phyloP scores from a whole-genome alignment of 1,140 invertebrate species.

The Tetramorium simillimum region DNA sequence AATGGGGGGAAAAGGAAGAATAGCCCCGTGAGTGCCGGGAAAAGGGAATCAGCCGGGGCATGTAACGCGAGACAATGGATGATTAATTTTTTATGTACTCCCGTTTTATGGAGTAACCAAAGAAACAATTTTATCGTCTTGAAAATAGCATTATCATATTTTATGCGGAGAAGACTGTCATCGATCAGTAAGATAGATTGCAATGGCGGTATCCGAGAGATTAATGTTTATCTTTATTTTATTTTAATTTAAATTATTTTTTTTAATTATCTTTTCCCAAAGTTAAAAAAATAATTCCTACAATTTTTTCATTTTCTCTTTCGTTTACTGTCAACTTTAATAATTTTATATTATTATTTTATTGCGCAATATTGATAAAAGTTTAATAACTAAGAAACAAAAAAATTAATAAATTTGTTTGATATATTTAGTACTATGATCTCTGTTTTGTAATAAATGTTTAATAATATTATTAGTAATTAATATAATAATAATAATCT shows the following conservation, averaged over 20 bases:
- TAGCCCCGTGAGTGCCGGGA: neutral
- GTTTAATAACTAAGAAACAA: neutral
- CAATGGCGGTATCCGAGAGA: neutral
- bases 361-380: neutral
- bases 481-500: neutral
- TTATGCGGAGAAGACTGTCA: neutral
- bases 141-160: neutral
- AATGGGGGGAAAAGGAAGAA: slow-evolving; percentile 15
- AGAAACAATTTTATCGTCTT: slow-evolving; percentile 38
- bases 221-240: neutral
- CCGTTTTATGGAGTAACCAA: slow-evolving; percentile 29
- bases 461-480: neutral
- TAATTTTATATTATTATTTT: neutral
- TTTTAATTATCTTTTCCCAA: neutral
- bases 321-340: neutral
- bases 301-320: neutral
- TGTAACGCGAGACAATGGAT: slow-evolving; percentile 40
- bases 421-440: neutral
- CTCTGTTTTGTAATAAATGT: neutral
- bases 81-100: slow-evolving; percentile 54
- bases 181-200: slow-evolving; percentile 5
- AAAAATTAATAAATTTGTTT: neutral
- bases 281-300: neutral
- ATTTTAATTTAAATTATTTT: neutral
- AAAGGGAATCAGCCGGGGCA: neutral